Conservation (phyloP, 2,113 vertebrate species). For the Crotalus helleri region DNA sequence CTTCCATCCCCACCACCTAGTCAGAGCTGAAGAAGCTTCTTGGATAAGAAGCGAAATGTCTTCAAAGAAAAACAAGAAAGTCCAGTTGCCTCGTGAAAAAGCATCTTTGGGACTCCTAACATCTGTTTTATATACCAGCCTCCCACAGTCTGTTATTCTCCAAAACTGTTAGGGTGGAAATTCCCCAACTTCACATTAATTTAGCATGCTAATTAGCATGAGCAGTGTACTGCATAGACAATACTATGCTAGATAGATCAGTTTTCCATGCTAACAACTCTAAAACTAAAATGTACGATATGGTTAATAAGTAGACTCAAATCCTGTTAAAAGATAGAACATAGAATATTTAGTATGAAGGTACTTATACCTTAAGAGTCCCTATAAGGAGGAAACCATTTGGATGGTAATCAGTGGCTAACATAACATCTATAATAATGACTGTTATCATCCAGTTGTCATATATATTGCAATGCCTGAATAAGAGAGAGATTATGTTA, state of each 20-base stretch:
- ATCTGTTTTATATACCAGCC: not conserved
- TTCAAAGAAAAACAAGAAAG: too few relatives aligned
- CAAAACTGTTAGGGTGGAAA: not conserved
- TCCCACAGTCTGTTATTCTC: not conserved
- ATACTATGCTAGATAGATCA: not conserved
- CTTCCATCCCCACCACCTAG: too few relatives aligned
- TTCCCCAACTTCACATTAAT: not conserved
- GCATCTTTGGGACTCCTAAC: not conserved
- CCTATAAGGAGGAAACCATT: not conserved
- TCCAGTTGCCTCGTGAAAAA: too few relatives aligned
- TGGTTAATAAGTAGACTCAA: not conserved
- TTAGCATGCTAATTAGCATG: not conserved
- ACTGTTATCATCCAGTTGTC: not conserved
- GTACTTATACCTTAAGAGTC: not conserved
- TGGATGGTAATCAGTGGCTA: not conserved
- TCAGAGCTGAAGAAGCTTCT: too few relatives aligned
- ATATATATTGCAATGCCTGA: not conserved
- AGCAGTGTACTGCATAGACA: not conserved
- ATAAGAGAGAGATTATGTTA: not conserved
- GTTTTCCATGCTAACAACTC: not conserved
- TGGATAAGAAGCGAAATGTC: too few relatives aligned
- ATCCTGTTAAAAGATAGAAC: not conserved
- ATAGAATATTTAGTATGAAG: not conserved
- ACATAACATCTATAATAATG: not conserved
- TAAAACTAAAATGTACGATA: not conserved